A percentile compares a stretch with the other conserved stretches of the same genome.
Conservation (phyloP, 2,113 vertebrate species). For the Leucopternis melanops region DNA sequence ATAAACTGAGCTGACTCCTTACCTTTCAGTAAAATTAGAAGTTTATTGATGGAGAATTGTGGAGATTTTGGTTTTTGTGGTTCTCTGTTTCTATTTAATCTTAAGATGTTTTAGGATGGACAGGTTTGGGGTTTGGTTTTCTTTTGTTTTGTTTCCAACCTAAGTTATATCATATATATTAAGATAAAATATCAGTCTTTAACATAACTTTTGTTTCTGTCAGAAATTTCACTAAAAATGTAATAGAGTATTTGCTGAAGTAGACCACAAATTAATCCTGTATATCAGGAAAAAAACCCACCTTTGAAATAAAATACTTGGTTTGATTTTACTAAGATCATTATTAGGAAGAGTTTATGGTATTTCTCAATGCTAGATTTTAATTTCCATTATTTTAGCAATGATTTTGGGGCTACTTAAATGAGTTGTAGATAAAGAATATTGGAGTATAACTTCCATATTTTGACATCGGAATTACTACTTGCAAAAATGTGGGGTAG, state of each 20-base stretch:
- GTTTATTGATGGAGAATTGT: neutral
- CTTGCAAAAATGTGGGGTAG: neutral
- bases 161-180: neutral
- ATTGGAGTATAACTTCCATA: neutral
- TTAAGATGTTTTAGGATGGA: neutral
- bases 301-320: neutral
- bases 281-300: neutral
- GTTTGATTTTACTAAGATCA: neutral
- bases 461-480: neutral
- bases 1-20: neutral
- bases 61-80: accelerated
- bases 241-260: neutral
- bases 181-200: neutral
- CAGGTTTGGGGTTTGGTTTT: neutral
- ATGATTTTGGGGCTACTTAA: neutral
- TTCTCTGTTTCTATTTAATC: neutral
- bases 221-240: neutral
- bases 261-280: neutral
- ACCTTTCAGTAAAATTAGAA: neutral
- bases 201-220: neutral
- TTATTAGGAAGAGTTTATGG: neutral
- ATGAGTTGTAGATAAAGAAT: neutral
- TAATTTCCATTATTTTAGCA: neutral
- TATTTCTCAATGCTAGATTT: neutral
- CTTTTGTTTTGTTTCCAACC: neutral